phyloP scores from a whole-genome alignment of 2,797 vertebrate species.

The Myotis vivesi region DNA sequence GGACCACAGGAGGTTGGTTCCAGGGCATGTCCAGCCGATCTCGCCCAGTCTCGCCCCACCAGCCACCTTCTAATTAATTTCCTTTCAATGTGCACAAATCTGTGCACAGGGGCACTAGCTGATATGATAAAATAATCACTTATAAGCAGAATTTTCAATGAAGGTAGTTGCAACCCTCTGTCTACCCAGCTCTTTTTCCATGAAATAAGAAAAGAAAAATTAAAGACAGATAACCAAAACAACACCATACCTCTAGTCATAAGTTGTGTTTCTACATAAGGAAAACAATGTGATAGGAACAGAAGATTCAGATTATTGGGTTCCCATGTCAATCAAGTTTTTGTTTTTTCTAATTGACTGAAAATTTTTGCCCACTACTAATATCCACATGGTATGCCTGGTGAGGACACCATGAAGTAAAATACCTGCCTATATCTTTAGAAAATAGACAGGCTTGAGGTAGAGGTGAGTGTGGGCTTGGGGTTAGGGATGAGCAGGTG shows the following conservation, averaged over 20 bases:
- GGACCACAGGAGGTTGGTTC: too few relatives aligned
- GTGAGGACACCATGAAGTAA: not conserved
- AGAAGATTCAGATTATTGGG: not conserved
- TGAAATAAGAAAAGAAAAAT: not conserved
- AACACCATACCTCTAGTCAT: not conserved
- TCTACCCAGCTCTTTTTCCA: not conserved
- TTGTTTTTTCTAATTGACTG: not conserved
- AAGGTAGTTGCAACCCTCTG: not conserved
- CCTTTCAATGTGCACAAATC: too few relatives aligned
- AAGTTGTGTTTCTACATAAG: not conserved
- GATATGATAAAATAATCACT: not conserved
- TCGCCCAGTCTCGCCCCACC: too few relatives aligned
- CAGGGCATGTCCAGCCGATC: too few relatives aligned
- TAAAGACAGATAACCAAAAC: not conserved
- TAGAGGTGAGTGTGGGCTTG: not conserved
- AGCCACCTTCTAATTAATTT: too few relatives aligned
- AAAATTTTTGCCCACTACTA: not conserved
- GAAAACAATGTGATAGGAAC: not conserved
- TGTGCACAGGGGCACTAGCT: not conserved
- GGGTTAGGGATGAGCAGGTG: not conserved
- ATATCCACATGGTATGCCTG: not conserved
- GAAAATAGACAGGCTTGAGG: not conserved
- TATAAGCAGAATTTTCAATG: not conserved
- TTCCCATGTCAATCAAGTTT: not conserved
- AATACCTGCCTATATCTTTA: not conserved